phyloP scores from a whole-genome alignment of 2,113 vertebrate genomes.

The Mobula birostris region DNA sequence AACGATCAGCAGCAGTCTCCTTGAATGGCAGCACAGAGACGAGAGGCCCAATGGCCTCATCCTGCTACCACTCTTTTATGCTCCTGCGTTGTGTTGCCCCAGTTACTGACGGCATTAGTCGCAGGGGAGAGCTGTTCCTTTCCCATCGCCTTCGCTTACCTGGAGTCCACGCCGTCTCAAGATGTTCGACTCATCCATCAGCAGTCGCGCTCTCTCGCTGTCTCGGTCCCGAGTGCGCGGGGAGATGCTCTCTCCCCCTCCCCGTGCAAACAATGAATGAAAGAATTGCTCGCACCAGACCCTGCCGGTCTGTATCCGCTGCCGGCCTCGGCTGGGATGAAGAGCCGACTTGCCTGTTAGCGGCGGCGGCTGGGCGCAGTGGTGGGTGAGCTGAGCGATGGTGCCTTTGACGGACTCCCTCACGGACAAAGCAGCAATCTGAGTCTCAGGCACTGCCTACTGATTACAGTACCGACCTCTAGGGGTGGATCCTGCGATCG shows the following conservation, averaged over 20 bases:
- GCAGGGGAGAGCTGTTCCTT: background rate
- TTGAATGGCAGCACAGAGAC: too few species aligned
- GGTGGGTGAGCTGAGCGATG: too few species aligned
- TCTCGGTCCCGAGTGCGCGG: background rate
- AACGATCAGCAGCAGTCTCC: too few species aligned
- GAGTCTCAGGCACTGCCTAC: background rate
- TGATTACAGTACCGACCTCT: background rate
- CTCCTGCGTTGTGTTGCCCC: too few species aligned
- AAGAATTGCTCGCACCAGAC: background rate
- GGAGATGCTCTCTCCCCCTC: background rate
- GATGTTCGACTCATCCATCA: slow-evolving; percentile 61
- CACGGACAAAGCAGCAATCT: background rate
- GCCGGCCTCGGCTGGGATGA: background rate
- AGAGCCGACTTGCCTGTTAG: background rate
- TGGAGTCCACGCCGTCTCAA: slow-evolving; percentile 61
- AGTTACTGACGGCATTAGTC: too few species aligned
- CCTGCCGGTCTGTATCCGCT: background rate
- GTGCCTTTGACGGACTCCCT: too few species aligned
- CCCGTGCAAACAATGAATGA: background rate
- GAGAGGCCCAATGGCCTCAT: too few species aligned
- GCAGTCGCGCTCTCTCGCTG: background rate
- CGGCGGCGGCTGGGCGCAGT: background rate
- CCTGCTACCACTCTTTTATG: too few species aligned
- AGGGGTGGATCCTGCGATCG: background rate
- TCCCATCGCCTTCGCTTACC: slow-evolving; percentile 47